Conservation (phyloP, 2,888 invertebrate genomes). For the Apamea monoglypha region DNA sequence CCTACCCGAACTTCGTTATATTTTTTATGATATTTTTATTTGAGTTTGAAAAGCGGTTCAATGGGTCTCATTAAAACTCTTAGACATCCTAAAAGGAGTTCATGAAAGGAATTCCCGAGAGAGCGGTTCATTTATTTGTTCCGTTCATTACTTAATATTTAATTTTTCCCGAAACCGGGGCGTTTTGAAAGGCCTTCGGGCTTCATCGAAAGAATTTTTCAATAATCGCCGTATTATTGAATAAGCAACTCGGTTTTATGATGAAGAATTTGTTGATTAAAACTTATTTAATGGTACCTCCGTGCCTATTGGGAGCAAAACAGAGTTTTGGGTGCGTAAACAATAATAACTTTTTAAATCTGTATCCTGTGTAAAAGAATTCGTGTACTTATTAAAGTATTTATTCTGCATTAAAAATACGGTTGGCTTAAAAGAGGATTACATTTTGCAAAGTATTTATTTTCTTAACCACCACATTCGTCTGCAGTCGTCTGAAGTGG, state of each 20-base stretch:
- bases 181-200: slow-evolving; percentile 71
- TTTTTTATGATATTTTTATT: slow-evolving; percentile 86
- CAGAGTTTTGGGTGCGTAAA: slow-evolving; percentile 51
- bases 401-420: neutral
- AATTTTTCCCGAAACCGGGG: slow-evolving; percentile 71
- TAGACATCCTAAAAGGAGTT: slow-evolving; percentile 79
- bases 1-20: slow-evolving; percentile 77
- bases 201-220: slow-evolving; percentile 79
- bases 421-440: neutral
- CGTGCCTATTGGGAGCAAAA: slow-evolving; percentile 34
- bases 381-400: neutral
- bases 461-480: neutral
- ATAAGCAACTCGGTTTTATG: slow-evolving; percentile 80
- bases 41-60: slow-evolving; percentile 84
- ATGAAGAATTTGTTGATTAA: slow-evolving; percentile 80
- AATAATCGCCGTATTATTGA: slow-evolving; percentile 83
- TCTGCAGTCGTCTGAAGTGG: neutral
- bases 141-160: slow-evolving; percentile 82
- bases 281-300: slow-evolving; percentile 69
- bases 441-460: neutral
- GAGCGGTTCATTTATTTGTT: slow-evolving; percentile 82
- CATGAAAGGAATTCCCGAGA: slow-evolving; percentile 77
- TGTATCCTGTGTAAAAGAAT: neutral
- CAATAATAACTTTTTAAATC: slow-evolving; percentile 35
- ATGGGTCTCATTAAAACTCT: slow-evolving; percentile 86